Evolutionary conservation across 2,888 invertebrate species (phyloP), one percentile per base, ranked within the genome.

Genomic region (Piscicola geometra): DNA sequence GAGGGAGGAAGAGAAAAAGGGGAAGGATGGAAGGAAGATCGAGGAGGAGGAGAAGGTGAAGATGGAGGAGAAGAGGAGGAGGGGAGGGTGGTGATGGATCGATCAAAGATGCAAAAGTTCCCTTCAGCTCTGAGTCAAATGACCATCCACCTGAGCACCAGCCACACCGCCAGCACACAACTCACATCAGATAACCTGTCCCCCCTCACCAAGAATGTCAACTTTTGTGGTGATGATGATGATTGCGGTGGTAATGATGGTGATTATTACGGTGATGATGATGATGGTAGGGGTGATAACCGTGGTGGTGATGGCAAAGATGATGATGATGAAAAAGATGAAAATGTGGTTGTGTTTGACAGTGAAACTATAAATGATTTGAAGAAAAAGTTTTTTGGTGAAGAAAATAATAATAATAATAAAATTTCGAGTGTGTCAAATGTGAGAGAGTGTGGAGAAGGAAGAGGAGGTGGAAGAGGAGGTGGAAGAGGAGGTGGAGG

Each of bases 321-420:
- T 30, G 2, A 70, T 5, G 70, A 70, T 35, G 70, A 47, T 5
- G 36, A 70, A 12, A 41, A 70, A 3, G 70, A 70, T 36, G 15
- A 21, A 0, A 21, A 64, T 64, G 25, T 64, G 5, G 3, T 30
- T 28, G 64, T 5, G 9, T 5, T 12, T 5, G 30, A 64, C 3
- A 9, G 21, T 15, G n/a, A n/a, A n/a, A n/a, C n/a, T 15, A 28
- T 9, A 25, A 25, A 9, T 9, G n/a, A 9, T 12, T 12, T 12
- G n/a, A 25, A 64, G 50, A 47, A 15, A 47, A 15, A 21, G 12
- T n/a, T n/a, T n/a, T n/a, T n/a, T n/a, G n/a, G n/a, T n/a, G n/a
- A n/a, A n/a, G n/a, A n/a, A n/a, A n/a, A n/a, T n/a, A n/a, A n/a
- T n/a, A n/a, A n/a, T n/a, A n/a, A n/a, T n/a, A n/a, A n/a, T n/a